Conservation (phyloP, 64 coral and sea anemone species). For the Pocillopora verrucosa region DNA sequence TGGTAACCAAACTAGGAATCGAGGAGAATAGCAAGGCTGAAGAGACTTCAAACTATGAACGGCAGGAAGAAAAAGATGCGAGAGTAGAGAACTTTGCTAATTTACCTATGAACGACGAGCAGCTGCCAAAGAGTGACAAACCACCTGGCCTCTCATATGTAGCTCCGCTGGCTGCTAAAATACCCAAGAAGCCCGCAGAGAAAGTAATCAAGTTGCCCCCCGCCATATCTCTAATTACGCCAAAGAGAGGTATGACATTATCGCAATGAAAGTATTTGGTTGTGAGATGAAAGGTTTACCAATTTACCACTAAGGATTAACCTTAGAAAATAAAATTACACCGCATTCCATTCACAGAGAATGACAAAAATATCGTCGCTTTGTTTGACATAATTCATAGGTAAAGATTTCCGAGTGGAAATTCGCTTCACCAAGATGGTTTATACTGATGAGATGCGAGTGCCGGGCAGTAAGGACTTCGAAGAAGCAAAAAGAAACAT, state of each 20-base stretch:
- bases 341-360: too few relatives aligned
- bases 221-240: conserved; percentile 15
- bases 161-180: neutral
- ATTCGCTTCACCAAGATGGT: conserved; percentile 35
- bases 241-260: neutral
- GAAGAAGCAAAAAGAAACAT: conserved; percentile 34
- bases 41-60: neutral
- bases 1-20: neutral
- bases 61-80: conserved; percentile 10
- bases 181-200: neutral
- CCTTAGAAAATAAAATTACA: too few relatives aligned
- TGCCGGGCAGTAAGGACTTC: conserved; percentile 2
- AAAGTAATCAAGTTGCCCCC: neutral
- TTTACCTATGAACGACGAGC: neutral
- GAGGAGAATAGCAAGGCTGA: neutral
- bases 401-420: conserved; percentile 54
- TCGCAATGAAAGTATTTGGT: too few relatives aligned
- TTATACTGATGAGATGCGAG: conserved; percentile 28
- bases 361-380: too few relatives aligned
- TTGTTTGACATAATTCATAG: neutral
- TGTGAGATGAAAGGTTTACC: too few relatives aligned
- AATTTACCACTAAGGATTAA: too few relatives aligned
- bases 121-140: neutral
- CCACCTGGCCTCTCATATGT: neutral
- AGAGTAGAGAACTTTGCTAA: neutral